Evolutionary conservation across 1,140 invertebrate genomes (phyloP).

Genomic region (Drosophila tropicalis): DNA sequence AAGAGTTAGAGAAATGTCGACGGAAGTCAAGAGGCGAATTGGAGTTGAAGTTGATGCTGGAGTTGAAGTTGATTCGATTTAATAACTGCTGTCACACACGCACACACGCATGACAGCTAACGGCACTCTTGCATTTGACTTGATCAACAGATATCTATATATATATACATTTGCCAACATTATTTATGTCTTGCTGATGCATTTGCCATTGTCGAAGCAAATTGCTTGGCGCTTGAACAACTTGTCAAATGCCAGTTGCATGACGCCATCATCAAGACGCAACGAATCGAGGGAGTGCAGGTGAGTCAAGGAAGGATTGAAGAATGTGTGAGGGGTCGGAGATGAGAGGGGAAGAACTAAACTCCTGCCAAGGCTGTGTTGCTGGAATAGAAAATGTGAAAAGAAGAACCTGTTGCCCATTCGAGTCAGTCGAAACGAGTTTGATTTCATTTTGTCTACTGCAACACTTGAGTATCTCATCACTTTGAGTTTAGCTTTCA

Average conservation of each 20-base stretch:
- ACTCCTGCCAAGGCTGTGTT: too few species aligned
- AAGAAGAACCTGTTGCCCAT: too few species aligned
- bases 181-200: conserved; percentile 13
- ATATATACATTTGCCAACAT: conserved; percentile 7
- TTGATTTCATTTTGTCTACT: too few species aligned
- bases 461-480: too few species aligned
- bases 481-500: too few species aligned
- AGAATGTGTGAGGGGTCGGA: neutral
- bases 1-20: conserved; percentile 34
- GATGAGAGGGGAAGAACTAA: too few species aligned
- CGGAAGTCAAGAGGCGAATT: conserved; percentile 13
- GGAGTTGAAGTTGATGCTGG: conserved; percentile 57
- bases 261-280: neutral
- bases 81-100: conserved; percentile 68
- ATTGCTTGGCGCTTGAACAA: conserved; percentile 11
- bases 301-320: neutral
- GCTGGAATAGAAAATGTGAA: too few species aligned
- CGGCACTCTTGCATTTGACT: conserved; percentile 27
- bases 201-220: conserved; percentile 12
- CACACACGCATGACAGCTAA: conserved; percentile 32
- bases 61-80: conserved; percentile 74
- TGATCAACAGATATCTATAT: conserved; percentile 6
- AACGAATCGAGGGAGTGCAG: neutral
- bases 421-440: too few species aligned
- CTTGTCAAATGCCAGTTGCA: conserved; percentile 9